Evolutionary conservation across 2,888 invertebrate genomes (phyloP).

Genomic region (Julus scanicus): DNA sequence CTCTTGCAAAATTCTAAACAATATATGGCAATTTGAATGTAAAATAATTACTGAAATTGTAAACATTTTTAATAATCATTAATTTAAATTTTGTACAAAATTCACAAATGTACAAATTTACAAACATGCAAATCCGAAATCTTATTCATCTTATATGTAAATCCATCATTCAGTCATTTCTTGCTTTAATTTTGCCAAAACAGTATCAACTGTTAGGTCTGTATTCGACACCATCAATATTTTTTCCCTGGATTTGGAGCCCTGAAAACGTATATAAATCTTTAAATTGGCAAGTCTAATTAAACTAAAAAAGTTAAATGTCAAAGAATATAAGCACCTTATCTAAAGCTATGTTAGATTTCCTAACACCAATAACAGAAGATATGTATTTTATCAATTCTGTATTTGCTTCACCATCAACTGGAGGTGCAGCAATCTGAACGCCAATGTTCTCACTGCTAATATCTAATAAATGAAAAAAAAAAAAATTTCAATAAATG

Average conservation of each 20-base stretch:
- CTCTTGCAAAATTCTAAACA: too few relatives aligned
- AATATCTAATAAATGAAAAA: slow-evolving; percentile 34
- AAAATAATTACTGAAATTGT: background rate
- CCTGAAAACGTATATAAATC: background rate
- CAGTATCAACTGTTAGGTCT: background rate
- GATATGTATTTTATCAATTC: slow-evolving; percentile 80
- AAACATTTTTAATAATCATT: background rate
- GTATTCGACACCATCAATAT: background rate
- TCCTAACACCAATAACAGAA: slow-evolving; percentile 75
- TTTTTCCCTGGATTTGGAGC: slow-evolving; percentile 43
- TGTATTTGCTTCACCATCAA: slow-evolving; percentile 83
- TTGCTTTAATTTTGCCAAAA: background rate
- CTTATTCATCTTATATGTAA: too few relatives aligned
- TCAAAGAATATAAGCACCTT: slow-evolving; percentile 68
- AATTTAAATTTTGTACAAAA: too few relatives aligned
- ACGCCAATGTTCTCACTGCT: slow-evolving; percentile 75
- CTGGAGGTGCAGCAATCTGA: slow-evolving; percentile 82
- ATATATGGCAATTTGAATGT: too few relatives aligned
- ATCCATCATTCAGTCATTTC: background rate
- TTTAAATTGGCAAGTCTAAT: background rate
- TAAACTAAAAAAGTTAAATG: background rate
- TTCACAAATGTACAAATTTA: too few relatives aligned
- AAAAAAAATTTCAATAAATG: background rate
- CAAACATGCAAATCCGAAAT: too few relatives aligned
- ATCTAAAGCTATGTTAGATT: slow-evolving; percentile 77